Percentiles rank a stretch among this genome's conserved stretches.
phyloP scores from a whole-genome alignment of 1,140 invertebrate genomes.

The Lordiphosa mommai region DNA sequence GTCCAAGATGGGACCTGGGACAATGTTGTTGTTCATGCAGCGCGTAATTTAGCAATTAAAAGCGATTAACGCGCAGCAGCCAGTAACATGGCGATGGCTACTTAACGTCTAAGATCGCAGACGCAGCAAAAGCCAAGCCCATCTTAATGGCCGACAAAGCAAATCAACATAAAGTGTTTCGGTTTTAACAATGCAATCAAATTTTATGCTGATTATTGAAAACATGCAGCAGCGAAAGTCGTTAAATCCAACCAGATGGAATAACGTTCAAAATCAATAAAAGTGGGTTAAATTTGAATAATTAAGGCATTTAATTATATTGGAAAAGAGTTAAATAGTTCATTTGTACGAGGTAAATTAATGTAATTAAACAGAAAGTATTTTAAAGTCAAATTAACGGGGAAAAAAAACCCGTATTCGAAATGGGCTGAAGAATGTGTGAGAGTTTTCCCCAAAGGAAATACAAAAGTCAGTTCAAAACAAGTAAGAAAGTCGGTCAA shows the following conservation, averaged over 20 bases:
- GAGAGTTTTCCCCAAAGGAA: too few species aligned
- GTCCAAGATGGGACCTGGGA: slow-evolving; percentile 1
- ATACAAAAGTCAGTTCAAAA: too few species aligned
- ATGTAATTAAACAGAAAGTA: too few species aligned
- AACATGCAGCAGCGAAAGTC: slow-evolving; percentile 13
- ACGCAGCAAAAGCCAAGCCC: slow-evolving; percentile 1
- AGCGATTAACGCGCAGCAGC: slow-evolving; percentile 66
- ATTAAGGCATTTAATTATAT: too few species aligned
- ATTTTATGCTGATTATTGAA: slow-evolving; percentile 61
- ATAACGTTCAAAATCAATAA: too few species aligned
- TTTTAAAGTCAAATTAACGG: too few species aligned
- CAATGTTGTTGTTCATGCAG: slow-evolving; percentile 54
- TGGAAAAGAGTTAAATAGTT: too few species aligned
- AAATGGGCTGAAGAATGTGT: too few species aligned
- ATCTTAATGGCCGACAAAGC: slow-evolving; percentile 26
- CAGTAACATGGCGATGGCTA: slow-evolving; percentile 24
- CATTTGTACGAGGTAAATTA: too few species aligned
- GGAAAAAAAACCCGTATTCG: too few species aligned
- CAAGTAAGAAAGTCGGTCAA: too few species aligned
- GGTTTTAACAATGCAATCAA: slow-evolving; percentile 44
- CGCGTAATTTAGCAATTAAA: slow-evolving; percentile 78
- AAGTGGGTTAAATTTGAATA: too few species aligned
- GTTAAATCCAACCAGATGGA: neutral
- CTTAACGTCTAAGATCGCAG: slow-evolving; percentile 55
- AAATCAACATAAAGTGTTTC: slow-evolving; percentile 26